These are phyloP conservation scores for Eupithecia pulchellata DNA, from an alignment of 2,888 invertebrate species.

Conservation along the genomic window DNA sequence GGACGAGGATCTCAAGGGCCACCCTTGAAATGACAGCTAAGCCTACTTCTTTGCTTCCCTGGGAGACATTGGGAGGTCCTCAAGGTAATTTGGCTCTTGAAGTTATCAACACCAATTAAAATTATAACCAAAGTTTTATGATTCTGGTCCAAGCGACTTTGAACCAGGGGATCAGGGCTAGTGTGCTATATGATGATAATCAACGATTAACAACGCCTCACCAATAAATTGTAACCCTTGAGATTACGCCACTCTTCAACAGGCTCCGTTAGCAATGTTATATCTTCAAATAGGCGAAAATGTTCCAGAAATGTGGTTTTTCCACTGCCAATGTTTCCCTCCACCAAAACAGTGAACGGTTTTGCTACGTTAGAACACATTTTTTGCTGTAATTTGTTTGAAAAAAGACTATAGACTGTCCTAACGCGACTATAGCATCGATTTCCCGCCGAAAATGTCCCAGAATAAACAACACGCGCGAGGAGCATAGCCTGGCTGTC, in stretches of 20 bases:
- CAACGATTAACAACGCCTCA: constrained; percentile 52
- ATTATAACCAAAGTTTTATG: too few species aligned
- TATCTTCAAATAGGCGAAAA: constrained; percentile 90
- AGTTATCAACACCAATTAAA: too few species aligned
- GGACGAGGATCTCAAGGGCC: not conserved
- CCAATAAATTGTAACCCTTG: constrained; percentile 91
- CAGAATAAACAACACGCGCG: constrained; percentile 63
- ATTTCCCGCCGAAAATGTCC: constrained; percentile 71
- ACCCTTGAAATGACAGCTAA: too few species aligned
- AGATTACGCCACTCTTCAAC: constrained; percentile 94
- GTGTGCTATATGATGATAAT: not conserved
- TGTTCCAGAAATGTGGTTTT: constrained; percentile 95
- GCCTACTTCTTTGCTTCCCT: not conserved
- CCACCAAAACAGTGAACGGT: constrained; percentile 93
- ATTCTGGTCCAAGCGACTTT: not conserved
- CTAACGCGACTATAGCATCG: constrained; percentile 16
- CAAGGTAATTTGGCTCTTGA: not conserved
- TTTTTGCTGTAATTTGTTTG: constrained; percentile 56
- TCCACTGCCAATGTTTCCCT: constrained; percentile 96
- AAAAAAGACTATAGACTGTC: constrained; percentile 41
- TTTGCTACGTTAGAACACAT: constrained; percentile 74
- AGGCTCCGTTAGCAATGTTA: constrained; percentile 90
- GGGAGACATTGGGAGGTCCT: not conserved
- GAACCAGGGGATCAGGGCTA: not conserved
- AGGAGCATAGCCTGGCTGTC: constrained; percentile 59